Conservation (phyloP, 2,113 vertebrate genomes). For the Chaetorhynchus papuensis region DNA sequence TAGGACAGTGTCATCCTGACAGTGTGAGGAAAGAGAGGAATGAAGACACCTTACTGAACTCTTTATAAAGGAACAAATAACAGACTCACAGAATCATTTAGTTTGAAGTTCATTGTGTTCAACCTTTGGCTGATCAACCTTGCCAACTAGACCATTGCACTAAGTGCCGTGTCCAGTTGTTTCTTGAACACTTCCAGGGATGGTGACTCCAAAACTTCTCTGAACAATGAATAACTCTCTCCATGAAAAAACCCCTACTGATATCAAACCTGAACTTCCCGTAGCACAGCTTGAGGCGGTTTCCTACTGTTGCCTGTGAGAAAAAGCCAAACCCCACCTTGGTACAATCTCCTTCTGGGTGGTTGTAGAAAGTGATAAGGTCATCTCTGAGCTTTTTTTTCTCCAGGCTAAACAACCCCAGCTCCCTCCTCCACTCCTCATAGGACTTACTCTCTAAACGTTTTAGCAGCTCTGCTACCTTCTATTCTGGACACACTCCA, state of each 20-base stretch:
- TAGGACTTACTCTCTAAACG: neutral
- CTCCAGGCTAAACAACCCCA: neutral
- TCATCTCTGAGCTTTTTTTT: neutral
- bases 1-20: neutral
- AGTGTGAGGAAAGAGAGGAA: neutral
- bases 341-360: neutral
- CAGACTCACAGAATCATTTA: neutral
- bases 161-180: neutral
- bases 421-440: too few species aligned
- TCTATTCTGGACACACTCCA: neutral
- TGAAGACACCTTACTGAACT: neutral
- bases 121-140: neutral
- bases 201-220: neutral
- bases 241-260: neutral
- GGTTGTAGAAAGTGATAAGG: too few species aligned
- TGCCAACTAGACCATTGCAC: neutral
- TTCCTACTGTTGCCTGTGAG: neutral
- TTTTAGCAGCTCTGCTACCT: neutral
- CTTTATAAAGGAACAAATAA: neutral
- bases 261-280: neutral
- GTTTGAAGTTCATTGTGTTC: neutral
- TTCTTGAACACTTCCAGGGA: neutral
- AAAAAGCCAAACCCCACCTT: neutral
- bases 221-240: neutral
- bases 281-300: rapidly evolving